Percentiles rank a stretch among this genome's conserved stretches.
Evolutionary conservation across 2,797 vertebrate species (phyloP).

Genomic region (Spinibarbus caldwelli): DNA sequence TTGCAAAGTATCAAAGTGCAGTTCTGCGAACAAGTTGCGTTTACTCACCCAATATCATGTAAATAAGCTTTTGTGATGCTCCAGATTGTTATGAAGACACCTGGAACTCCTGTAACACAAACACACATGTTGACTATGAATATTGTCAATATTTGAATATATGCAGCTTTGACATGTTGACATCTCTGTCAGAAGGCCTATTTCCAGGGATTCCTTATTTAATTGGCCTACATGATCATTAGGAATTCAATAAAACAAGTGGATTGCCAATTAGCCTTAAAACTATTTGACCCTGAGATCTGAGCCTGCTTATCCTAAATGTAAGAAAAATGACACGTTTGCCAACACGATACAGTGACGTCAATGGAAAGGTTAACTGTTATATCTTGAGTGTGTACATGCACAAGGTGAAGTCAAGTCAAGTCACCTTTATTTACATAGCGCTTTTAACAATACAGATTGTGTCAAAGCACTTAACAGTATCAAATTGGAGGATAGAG

Average conservation of each 20-base stretch:
- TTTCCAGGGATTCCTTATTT: background rate
- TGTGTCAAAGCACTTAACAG: no score
- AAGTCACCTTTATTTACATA: no score
- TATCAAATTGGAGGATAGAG: no score
- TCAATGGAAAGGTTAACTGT: conserved; percentile 10
- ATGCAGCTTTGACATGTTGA: background rate
- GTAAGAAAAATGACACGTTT: background rate
- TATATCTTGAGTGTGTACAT: background rate
- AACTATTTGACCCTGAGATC: background rate
- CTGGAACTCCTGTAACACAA: conserved; percentile 82
- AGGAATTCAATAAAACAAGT: conserved; percentile 8
- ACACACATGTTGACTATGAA: background rate
- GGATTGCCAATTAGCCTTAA: background rate
- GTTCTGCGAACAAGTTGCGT: background rate
- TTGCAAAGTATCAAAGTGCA: background rate
- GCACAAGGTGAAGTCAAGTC: no score
- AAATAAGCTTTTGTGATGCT: conserved; percentile 81
- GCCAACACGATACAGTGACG: background rate
- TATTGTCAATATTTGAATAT: conserved; percentile 1
- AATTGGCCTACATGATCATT: background rate
- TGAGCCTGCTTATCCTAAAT: background rate
- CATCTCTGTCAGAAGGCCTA: background rate
- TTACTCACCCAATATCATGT: conserved; percentile 78
- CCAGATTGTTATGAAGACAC: conserved; percentile 88
- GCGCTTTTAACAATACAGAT: no score